Conservation (phyloP, 2,888 invertebrate genomes). For the Dryocosmus kuriphilus region DNA sequence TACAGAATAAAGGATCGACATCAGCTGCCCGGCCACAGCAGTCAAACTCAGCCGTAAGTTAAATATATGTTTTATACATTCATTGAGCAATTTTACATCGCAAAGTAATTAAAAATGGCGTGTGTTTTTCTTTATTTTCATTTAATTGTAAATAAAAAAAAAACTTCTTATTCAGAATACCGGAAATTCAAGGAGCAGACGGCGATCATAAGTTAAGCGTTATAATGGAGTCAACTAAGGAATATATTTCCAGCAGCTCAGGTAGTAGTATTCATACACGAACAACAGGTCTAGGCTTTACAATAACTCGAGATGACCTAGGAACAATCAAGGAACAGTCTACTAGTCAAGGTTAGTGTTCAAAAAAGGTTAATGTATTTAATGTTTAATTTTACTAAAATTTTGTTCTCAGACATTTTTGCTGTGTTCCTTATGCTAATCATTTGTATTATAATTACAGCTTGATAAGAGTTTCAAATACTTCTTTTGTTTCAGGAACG, state of each 20-base stretch:
- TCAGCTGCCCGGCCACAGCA: constrained; percentile 60
- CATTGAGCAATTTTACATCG: not conserved
- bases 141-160: not conserved
- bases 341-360: constrained; percentile 52
- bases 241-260: constrained; percentile 79
- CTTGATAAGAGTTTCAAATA: not conserved
- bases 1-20: constrained; percentile 64
- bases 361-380: too few relatives aligned
- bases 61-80: not conserved
- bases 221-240: constrained; percentile 83
- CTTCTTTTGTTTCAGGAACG: constrained; percentile 51
- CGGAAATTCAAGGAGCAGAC: constrained; percentile 57
- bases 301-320: constrained; percentile 69
- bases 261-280: constrained; percentile 68
- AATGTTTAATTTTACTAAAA: too few relatives aligned
- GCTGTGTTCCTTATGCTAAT: too few relatives aligned
- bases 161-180: constrained; percentile 54
- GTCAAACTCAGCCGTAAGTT: constrained; percentile 60
- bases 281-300: constrained; percentile 67
- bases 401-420: too few relatives aligned
- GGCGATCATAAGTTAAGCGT: constrained; percentile 79
- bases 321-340: constrained; percentile 70
- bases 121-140: not conserved
- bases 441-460: not conserved
- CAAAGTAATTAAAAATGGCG: not conserved